Evolutionary conservation across 2,888 invertebrate genomes (phyloP), one percentile per base, ranked within the genome.

Genomic region (Baronia brevicornis): DNA sequence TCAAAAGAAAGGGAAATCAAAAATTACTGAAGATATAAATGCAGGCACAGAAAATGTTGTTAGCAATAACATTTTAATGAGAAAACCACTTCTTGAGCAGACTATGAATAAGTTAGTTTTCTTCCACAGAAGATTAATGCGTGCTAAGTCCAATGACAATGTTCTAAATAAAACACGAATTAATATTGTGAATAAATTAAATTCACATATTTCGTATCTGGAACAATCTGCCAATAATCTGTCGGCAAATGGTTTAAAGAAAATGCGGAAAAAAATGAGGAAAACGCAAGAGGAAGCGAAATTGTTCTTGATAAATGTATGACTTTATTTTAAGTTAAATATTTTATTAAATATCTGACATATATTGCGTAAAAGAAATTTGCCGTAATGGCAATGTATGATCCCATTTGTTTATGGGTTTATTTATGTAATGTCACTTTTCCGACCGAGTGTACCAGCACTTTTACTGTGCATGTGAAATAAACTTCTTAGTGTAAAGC

Each of bases 401-500:
- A 31, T 46, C 51, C 59, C 54, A 40, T 44, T 34, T 39, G 43
- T 50, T 46, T 37, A 53, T 46, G 51, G 48, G 51, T 55, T 54
- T 59, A 54, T 62, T 59, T 58, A 61, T 60, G 59, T 61, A 45
- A 44, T 52, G 57, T 52, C 46, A 58, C 63, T 64, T 69, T 66
- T 67, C 68, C 67, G 59, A 53, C 60, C 58, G 23, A 61, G 59
- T 67, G 62, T 69, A 65, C 60, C 67, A 46, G 70, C 75, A 73
- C 75, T 57, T 41, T 59, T 44, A 64, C 53, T 52, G 77, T 77
- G 77, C 77, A 60, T 66, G 63, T 75, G 71, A 70, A 73, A 71
- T 67, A 68, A 68, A 72, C 68, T 71, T 69, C 68, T 74, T 78
- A 78, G 75, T 78, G 70, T 79, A 78, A 77, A 66, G 68, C 69